These are phyloP conservation scores for Sitobion miscanthi DNA, from an alignment of 1,140 invertebrate species.

Conservation along the genomic window DNA sequence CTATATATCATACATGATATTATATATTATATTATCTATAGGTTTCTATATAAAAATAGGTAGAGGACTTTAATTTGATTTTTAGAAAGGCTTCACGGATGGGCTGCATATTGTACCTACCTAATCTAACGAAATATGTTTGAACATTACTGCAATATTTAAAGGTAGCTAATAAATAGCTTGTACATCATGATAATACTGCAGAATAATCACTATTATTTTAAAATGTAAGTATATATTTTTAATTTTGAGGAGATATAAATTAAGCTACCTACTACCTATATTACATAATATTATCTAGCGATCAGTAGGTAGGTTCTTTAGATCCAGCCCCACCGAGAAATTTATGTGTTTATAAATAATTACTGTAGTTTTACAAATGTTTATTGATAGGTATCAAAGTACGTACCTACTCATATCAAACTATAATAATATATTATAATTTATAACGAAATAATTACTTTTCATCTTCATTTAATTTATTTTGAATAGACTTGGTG, in stretches of 20 bases:
- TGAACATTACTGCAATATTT: too few relatives aligned
- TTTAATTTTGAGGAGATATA: too few relatives aligned
- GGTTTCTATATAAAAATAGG: not conserved
- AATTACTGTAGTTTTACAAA: not conserved
- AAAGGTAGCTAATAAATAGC: too few relatives aligned
- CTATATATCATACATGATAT: not conserved
- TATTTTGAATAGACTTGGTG: constrained; percentile 52
- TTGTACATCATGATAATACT: not conserved
- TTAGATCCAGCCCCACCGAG: too few relatives aligned
- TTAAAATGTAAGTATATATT: not conserved
- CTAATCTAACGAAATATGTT: not conserved
- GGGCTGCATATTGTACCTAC: not conserved
- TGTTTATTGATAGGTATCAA: not conserved
- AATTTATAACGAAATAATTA: constrained; percentile 22
- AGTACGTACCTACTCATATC: not conserved
- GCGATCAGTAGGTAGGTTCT: too few relatives aligned
- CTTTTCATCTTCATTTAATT: constrained; percentile 50
- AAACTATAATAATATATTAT: not conserved
- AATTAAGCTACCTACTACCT: too few relatives aligned
- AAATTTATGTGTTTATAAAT: not conserved
- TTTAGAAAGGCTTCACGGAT: not conserved
- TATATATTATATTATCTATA: not conserved
- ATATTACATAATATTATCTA: too few relatives aligned
- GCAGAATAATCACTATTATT: not conserved
- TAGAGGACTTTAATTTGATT: not conserved